Evolutionary conservation across 2,113 vertebrate genomes (phyloP).

Genomic region (Tympanuchus pallidicinctus): DNA sequence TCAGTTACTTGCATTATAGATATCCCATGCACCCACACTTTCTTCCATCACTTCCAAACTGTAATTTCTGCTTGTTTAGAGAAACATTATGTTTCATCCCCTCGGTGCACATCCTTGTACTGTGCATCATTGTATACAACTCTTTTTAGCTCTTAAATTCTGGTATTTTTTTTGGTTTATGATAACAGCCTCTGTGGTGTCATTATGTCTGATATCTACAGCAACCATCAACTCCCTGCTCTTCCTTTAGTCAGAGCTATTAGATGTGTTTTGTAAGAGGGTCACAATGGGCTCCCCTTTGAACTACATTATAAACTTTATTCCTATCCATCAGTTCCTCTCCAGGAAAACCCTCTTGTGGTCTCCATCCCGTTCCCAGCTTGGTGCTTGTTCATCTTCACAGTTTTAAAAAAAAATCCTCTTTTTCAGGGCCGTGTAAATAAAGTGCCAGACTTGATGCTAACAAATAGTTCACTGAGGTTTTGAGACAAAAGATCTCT

Average conservation of each 20-base stretch:
- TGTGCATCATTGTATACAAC: not conserved
- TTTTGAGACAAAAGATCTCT: not conserved
- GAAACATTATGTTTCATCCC: not conserved
- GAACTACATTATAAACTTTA: not conserved
- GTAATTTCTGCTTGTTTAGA: not conserved
- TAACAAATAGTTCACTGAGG: not conserved
- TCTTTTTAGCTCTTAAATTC: not conserved
- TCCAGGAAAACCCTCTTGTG: not conserved
- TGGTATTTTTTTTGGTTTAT: not conserved
- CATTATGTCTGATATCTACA: not conserved
- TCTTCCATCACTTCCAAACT: not conserved
- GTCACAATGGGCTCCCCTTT: not conserved
- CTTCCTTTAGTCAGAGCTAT: not conserved
- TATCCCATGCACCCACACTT: not conserved
- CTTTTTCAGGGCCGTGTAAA: not conserved
- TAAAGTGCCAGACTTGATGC: not conserved
- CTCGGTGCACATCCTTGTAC: not conserved
- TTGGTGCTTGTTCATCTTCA: not conserved
- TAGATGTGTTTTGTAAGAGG: accelerated
- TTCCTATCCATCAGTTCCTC: not conserved
- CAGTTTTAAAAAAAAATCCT: not conserved
- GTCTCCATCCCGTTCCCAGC: not conserved
- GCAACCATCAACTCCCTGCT: not conserved
- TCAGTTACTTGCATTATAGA: not conserved
- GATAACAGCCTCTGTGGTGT: not conserved